Evolutionary conservation across 1,140 invertebrate genomes (phyloP).

Genomic region (Euwallacea similis): DNA sequence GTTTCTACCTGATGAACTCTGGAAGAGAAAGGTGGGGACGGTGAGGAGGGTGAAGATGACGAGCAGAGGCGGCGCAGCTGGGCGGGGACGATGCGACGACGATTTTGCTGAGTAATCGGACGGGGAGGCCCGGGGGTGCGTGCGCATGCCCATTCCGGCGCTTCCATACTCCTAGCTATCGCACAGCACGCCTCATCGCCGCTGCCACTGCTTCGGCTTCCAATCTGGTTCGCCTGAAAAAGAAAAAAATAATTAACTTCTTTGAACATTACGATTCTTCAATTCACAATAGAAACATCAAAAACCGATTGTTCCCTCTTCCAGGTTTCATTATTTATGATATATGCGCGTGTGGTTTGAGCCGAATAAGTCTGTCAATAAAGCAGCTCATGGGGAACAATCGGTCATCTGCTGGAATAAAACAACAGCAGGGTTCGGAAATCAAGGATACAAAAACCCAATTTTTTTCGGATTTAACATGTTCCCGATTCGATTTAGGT

Average conservation of each 20-base stretch:
- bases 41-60: conserved; percentile 3
- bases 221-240: conserved; percentile 15
- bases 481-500: too few relatives aligned
- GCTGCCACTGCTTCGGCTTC: conserved; percentile 16
- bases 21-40: conserved; percentile 27
- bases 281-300: too few relatives aligned
- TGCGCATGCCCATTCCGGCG: conserved; percentile 79
- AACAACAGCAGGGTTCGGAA: too few relatives aligned
- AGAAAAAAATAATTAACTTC: conserved; percentile 13
- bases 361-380: too few relatives aligned
- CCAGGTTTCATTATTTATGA: too few relatives aligned
- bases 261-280: not conserved
- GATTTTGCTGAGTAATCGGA: conserved; percentile 13
- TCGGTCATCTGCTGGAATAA: too few relatives aligned
- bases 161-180: conserved; percentile 77
- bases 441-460: too few relatives aligned
- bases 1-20: conserved; percentile 39
- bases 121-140: conserved; percentile 63
- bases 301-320: too few relatives aligned
- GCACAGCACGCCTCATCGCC: conserved; percentile 51
- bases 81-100: conserved; percentile 5
- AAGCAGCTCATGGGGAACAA: too few relatives aligned
- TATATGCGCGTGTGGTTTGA: too few relatives aligned
- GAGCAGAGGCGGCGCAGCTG: conserved; percentile 1
- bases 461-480: too few relatives aligned